These are phyloP conservation scores for Micrastur ruficollis DNA, from an alignment of 2,797 vertebrate genomes.

Conservation along the genomic window DNA sequence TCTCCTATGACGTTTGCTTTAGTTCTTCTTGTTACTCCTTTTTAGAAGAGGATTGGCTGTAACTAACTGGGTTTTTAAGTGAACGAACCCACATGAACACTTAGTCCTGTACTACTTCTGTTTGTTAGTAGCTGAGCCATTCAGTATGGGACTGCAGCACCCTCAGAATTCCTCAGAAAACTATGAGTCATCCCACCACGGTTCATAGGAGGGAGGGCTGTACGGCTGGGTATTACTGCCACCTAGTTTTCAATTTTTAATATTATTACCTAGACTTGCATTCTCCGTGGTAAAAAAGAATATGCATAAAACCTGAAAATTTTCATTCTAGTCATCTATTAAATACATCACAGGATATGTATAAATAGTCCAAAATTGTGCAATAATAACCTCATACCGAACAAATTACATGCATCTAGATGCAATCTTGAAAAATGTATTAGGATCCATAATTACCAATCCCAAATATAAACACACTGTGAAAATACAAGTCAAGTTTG, in stretches of 20 bases:
- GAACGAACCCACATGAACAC: neutral
- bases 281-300: neutral
- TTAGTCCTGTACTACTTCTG: neutral
- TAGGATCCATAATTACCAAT: neutral
- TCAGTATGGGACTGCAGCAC: neutral
- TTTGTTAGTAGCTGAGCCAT: constrained; percentile 19
- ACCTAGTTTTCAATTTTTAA: constrained; percentile 65
- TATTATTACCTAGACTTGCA: neutral
- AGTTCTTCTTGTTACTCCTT: neutral
- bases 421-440: neutral
- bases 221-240: constrained; percentile 56
- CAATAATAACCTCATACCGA: neutral
- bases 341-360: neutral
- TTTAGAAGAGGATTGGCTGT: neutral
- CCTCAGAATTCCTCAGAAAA: constrained; percentile 23
- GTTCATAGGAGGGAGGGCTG: neutral
- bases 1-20: neutral
- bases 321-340: neutral
- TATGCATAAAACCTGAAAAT: neutral
- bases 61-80: neutral
- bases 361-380: neutral
- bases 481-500: neutral
- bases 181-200: constrained; percentile 3
- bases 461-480: neutral
- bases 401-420: neutral